Percentiles rank a stretch among this genome's conserved stretches.
These are phyloP conservation scores for Coelogynopora nodosa DNA, from an alignment of 2,888 invertebrate species.

Conservation along the genomic window DNA sequence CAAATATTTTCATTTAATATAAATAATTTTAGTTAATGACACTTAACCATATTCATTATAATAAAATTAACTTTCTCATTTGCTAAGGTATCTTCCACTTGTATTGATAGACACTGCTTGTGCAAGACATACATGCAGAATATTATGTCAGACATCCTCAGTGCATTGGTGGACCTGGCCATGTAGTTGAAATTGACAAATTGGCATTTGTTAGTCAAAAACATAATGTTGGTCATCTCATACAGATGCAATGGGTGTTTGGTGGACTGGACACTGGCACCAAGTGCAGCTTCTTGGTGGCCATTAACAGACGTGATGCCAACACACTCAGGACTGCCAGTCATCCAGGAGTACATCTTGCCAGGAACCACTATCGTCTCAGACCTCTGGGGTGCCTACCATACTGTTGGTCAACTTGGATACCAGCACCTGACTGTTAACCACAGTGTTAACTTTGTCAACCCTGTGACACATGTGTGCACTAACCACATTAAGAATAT, in stretches of 20 bases:
- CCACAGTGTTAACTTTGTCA: neutral
- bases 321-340: slow-evolving; percentile 21
- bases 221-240: slow-evolving; percentile 16
- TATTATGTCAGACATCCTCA: neutral
- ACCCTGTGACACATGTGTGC: neutral
- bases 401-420: neutral
- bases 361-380: slow-evolving; percentile 31
- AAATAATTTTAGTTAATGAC: too few species aligned
- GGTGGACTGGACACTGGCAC: slow-evolving; percentile 4
- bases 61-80: too few species aligned
- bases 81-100: too few species aligned
- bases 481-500: slow-evolving; percentile 25
- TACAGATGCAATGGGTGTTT: slow-evolving; percentile 20
- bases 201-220: neutral
- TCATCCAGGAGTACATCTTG: neutral
- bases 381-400: neutral
- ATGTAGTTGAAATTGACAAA: neutral
- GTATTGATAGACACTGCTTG: neutral
- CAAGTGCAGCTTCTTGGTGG: slow-evolving; percentile 16
- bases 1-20: too few species aligned
- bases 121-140: neutral
- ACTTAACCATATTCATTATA: too few species aligned
- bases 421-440: slow-evolving; percentile 19
- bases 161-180: neutral
- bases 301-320: neutral